A percentile compares a stretch with the other conserved stretches of the same genome.
These are phyloP conservation scores for Drosophila rufa DNA, from an alignment of 1,140 invertebrate species.

Conservation along the genomic window DNA sequence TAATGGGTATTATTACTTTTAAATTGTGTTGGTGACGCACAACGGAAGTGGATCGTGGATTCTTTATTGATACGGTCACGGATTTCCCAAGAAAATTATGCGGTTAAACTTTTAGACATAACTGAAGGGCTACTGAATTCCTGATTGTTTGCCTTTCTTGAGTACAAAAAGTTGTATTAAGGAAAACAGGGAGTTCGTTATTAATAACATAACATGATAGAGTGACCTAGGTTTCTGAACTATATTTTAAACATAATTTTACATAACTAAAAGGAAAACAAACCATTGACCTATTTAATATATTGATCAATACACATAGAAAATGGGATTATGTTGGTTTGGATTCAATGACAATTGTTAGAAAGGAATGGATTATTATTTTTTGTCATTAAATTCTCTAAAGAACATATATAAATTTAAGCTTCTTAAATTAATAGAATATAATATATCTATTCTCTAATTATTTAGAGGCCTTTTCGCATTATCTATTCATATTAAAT, in stretches of 20 bases:
- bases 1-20: constrained; percentile 60
- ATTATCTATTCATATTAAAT: no score
- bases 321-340: not conserved
- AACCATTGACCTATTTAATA: not conserved
- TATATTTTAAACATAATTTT: not conserved
- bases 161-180: not conserved
- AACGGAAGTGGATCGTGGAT: constrained; percentile 39
- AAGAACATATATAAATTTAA: not conserved
- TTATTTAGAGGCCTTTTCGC: no score
- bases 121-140: not conserved
- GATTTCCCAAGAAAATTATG: constrained; percentile 29
- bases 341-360: no score
- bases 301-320: not conserved
- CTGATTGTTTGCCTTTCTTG: not conserved
- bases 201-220: no score
- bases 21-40: constrained; percentile 53
- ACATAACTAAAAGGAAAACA: not conserved
- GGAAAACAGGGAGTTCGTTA: no score
- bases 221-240: not conserved
- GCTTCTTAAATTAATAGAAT: no score
- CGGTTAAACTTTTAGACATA: constrained; percentile 14
- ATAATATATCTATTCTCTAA: no score
- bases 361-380: no score
- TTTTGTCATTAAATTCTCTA: not conserved
- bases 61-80: constrained; percentile 42